Evolutionary conservation across 2,113 vertebrate genomes (phyloP).

Genomic region (cat (Felis catus)): DNA sequence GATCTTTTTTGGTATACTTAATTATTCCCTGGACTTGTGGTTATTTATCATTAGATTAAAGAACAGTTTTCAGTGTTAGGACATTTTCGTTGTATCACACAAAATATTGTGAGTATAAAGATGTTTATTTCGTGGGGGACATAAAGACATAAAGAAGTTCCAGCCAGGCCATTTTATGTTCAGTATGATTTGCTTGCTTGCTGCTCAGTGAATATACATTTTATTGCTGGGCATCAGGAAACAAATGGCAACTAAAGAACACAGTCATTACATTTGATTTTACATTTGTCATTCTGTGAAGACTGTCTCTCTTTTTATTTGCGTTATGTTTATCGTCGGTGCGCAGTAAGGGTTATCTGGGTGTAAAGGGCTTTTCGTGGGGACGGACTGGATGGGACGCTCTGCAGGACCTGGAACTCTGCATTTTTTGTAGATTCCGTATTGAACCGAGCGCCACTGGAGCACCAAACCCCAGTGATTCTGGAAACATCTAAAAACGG

Average conservation of each 20-base stretch:
- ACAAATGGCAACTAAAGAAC: neutral
- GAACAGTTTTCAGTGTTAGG: constrained; percentile 46
- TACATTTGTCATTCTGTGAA: neutral
- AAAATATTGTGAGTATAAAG: constrained; percentile 51
- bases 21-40: constrained; percentile 72
- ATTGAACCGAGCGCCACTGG: rapidly evolving
- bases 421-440: neutral
- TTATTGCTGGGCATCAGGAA: neutral
- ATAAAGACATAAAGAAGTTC: constrained; percentile 6
- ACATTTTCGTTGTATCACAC: neutral
- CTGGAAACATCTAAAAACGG: neutral
- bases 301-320: neutral
- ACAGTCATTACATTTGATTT: neutral
- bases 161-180: constrained; percentile 26
- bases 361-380: neutral
- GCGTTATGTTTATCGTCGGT: neutral
- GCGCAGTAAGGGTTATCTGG: neutral
- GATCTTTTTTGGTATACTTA: constrained; percentile 60
- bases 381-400: neutral
- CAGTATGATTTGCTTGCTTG: constrained; percentile 7
- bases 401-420: neutral
- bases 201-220: neutral
- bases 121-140: constrained; percentile 39
- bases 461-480: neutral
- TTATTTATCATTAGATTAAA: constrained; percentile 65